A percentile compares a stretch with the other conserved stretches of the same genome.
phyloP scores from a whole-genome alignment of 2,113 vertebrate genomes.

The Actenoides lindsayi region DNA sequence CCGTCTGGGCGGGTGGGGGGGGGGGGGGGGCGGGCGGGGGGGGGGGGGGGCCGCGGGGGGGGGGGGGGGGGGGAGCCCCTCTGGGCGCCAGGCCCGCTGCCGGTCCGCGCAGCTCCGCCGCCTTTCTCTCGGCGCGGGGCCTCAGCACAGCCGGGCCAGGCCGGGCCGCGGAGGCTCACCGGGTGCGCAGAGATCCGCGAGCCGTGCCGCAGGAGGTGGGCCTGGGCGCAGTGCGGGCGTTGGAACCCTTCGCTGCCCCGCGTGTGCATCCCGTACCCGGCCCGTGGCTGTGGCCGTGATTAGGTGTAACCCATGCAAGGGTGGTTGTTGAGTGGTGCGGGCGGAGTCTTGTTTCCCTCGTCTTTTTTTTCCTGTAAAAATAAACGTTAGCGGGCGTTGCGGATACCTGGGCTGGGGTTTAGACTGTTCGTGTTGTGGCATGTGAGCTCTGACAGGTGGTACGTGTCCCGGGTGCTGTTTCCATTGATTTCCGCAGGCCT shows the following conservation, averaged over 20 bases:
- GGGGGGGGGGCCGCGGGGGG: too few species aligned
- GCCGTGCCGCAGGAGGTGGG: not conserved
- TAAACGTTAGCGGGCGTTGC: not conserved
- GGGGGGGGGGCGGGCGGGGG: too few species aligned
- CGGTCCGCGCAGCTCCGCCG: not conserved
- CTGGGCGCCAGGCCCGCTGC: not conserved
- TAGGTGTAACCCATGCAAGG: not conserved
- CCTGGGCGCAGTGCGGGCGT: not conserved
- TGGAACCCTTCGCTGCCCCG: not conserved
- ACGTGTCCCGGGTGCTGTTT: fast-evolving
- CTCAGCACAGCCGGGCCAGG: not conserved
- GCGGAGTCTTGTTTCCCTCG: not conserved
- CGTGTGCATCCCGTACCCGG: not conserved
- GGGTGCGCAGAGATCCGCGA: not conserved
- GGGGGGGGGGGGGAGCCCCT: not conserved
- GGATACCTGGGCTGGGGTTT: not conserved
- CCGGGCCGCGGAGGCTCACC: not conserved
- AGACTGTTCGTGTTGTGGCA: not conserved
- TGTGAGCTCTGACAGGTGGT: not conserved
- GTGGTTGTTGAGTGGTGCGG: fast-evolving
- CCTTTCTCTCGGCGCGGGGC: not conserved
- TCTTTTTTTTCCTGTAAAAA: fast-evolving
- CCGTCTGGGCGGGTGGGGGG: too few species aligned
- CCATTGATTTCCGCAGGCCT: not conserved
- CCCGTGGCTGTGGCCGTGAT: not conserved